Evolutionary conservation across 1,140 invertebrate species (phyloP).

Genomic region (Sinonovacula constricta): DNA sequence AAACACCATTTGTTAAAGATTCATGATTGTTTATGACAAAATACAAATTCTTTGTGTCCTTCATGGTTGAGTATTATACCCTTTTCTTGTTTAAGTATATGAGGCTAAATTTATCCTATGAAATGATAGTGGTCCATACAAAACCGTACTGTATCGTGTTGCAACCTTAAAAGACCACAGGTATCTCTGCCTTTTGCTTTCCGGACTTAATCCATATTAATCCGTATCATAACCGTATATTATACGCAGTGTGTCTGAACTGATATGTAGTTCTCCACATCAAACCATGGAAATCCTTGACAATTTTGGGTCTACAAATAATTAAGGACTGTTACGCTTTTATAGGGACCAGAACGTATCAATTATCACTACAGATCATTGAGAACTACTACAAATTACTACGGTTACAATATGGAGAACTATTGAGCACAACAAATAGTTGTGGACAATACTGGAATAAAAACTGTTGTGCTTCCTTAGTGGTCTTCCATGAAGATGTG

Average conservation of each 20-base stretch:
- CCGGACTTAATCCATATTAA: background rate
- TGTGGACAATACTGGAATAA: background rate
- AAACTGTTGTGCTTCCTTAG: background rate
- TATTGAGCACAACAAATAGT: background rate
- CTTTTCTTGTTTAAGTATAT: background rate
- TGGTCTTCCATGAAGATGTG: background rate
- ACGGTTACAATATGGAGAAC: background rate
- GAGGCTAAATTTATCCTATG: background rate
- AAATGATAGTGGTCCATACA: background rate
- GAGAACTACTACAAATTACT: background rate
- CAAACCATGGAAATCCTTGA: background rate
- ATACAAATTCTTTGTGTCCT: background rate
- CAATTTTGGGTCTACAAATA: background rate
- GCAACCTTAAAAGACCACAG: background rate
- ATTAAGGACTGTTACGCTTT: background rate
- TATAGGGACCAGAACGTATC: background rate
- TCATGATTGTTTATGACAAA: constrained; percentile 11
- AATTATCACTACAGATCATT: background rate
- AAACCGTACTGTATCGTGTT: background rate
- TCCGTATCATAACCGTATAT: constrained; percentile 13
- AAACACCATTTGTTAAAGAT: constrained; percentile 10
- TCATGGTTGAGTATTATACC: background rate
- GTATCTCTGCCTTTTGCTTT: background rate
- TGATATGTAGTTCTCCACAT: constrained; percentile 4
- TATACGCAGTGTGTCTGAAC: background rate